Evolutionary conservation across 2,888 invertebrate species (phyloP).

Genomic region (Erebia palarica): DNA sequence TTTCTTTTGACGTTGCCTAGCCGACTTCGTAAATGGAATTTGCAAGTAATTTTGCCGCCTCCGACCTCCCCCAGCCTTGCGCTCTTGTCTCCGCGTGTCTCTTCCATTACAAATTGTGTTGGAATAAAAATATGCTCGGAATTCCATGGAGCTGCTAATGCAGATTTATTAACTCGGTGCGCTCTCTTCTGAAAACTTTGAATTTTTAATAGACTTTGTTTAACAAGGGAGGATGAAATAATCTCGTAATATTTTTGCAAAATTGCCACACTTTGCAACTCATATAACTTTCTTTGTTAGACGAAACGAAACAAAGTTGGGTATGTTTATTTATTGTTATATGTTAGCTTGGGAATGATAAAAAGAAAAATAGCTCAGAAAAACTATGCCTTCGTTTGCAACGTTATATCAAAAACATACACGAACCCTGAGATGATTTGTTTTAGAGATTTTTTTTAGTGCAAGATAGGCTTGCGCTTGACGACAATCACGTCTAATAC

Average conservation of each 20-base stretch:
- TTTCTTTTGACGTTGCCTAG: conserved; percentile 69
- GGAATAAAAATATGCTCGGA: conserved; percentile 76
- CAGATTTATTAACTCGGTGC: conserved; percentile 33
- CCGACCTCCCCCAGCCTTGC: conserved; percentile 59
- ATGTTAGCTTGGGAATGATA: too few species aligned
- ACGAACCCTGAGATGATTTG: too few species aligned
- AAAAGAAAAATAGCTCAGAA: too few species aligned
- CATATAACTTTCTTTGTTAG: neutral
- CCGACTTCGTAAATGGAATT: conserved; percentile 80
- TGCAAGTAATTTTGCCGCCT: conserved; percentile 78
- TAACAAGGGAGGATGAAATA: conserved; percentile 25
- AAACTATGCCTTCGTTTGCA: too few species aligned
- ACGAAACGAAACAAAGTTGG: neutral
- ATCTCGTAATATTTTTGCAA: conserved; percentile 24
- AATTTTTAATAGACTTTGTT: conserved; percentile 33
- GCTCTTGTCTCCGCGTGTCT: conserved; percentile 80
- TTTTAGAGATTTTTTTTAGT: too few species aligned
- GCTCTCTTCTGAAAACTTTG: conserved; percentile 29
- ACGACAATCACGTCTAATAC: too few species aligned
- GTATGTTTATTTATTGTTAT: neutral
- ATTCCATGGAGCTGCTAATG: conserved; percentile 56
- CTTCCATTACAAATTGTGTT: conserved; percentile 82
- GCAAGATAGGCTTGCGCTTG: too few species aligned
- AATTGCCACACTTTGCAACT: neutral
- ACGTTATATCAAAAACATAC: too few species aligned